Percentiles rank a stretch among this genome's conserved stretches.
phyloP scores from a whole-genome alignment of 2,888 invertebrate species.

The Drosophila melanosoma region DNA sequence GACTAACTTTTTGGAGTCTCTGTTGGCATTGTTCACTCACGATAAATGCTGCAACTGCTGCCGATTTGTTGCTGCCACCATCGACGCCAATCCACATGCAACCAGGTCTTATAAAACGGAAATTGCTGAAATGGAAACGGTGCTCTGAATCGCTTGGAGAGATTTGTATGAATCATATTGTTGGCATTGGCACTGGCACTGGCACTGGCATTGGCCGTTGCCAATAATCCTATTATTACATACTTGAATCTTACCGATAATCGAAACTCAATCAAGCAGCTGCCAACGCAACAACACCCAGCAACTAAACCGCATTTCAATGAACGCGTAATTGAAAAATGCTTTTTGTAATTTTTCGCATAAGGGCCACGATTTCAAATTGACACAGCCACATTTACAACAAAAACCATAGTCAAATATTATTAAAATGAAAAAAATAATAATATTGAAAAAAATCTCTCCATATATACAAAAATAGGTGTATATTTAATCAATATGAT shows the following conservation, averaged over 20 bases:
- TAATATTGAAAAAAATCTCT: conserved; percentile 27
- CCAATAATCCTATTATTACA: conserved; percentile 31
- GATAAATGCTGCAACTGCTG: conserved; percentile 31
- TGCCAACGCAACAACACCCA: conserved; percentile 21
- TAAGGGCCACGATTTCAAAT: conserved; percentile 35
- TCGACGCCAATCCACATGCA: not conserved
- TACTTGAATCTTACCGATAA: conserved; percentile 42
- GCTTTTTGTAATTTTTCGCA: conserved; percentile 29
- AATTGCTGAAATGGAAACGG: conserved; percentile 96
- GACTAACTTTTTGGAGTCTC: conserved; percentile 42
- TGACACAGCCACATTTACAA: conserved; percentile 46
- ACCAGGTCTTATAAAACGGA: conserved; percentile 88
- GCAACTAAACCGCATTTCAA: conserved; percentile 25
- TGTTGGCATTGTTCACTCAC: conserved; percentile 4
- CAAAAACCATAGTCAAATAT: conserved; percentile 28
- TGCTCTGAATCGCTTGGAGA: conserved; percentile 86
- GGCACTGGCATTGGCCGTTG: conserved; percentile 8
- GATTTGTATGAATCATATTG: conserved; percentile 37
- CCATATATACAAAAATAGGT: conserved; percentile 48
- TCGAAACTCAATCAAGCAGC: conserved; percentile 43
- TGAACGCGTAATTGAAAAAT: conserved; percentile 29
- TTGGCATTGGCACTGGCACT: conserved; percentile 9
- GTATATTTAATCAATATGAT: conserved; percentile 72
- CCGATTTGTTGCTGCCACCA: not conserved
- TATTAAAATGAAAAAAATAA: conserved; percentile 8